Evolutionary conservation across 2,888 invertebrate species (phyloP).

Genomic region (Harpalus rubripes): DNA sequence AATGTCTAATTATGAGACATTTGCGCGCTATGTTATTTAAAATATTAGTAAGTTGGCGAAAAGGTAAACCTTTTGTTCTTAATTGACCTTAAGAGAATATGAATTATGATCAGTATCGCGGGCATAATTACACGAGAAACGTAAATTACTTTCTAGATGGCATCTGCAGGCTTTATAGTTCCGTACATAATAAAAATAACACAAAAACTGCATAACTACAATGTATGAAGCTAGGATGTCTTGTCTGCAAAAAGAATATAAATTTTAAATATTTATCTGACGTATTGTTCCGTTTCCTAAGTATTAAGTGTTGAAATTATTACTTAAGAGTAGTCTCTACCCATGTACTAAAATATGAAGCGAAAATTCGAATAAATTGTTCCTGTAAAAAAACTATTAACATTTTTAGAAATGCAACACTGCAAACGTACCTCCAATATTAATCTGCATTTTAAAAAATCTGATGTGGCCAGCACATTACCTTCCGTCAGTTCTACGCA

Average conservation of each 20-base stretch:
- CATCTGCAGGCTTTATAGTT: slow-evolving; percentile 1
- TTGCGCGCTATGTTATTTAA: slow-evolving; percentile 17
- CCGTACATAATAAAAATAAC: slow-evolving; percentile 1
- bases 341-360: too few species aligned
- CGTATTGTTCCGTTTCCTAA: neutral
- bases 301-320: neutral
- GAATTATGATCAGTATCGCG: slow-evolving; percentile 38
- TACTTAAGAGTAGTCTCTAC: too few species aligned
- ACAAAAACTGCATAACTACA: neutral
- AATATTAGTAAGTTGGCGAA: slow-evolving; percentile 13
- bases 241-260: neutral
- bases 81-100: slow-evolving; percentile 46
- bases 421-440: too few species aligned
- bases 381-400: too few species aligned
- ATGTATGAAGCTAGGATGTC: neutral
- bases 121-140: slow-evolving; percentile 16
- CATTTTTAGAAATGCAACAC: too few species aligned
- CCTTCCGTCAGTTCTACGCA: too few species aligned
- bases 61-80: slow-evolving; percentile 40
- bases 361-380: too few species aligned
- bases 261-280: neutral
- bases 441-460: too few species aligned
- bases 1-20: slow-evolving; percentile 45
- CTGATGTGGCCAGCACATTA: too few species aligned
- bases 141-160: slow-evolving; percentile 37